phyloP scores from a whole-genome alignment of 2,888 invertebrate species.

The Caenorhabditis sp. region DNA sequence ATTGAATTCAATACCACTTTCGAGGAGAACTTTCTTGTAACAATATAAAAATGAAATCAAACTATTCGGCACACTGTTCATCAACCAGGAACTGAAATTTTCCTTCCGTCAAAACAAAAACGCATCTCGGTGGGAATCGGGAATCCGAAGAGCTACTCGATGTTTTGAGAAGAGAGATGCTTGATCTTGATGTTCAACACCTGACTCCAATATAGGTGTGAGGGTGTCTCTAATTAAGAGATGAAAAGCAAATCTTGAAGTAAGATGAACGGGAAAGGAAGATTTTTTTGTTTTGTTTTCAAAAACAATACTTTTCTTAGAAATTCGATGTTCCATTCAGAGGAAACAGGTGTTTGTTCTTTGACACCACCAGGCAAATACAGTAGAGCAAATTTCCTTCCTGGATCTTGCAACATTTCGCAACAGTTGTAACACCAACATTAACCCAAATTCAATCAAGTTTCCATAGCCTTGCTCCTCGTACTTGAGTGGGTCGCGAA shows the following conservation, averaged over 20 bases:
- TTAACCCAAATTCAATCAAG: not conserved
- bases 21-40: slow-evolving; percentile 11
- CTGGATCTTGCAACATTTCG: slow-evolving; percentile 15
- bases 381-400: not conserved
- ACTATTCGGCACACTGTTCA: slow-evolving; percentile 1
- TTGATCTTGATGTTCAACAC: slow-evolving; percentile 1
- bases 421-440: not conserved
- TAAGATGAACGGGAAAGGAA: slow-evolving; percentile 3
- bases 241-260: not conserved
- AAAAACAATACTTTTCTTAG: slow-evolving; percentile 36
- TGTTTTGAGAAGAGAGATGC: not conserved
- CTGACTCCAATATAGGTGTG: slow-evolving; percentile 16
- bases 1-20: slow-evolving; percentile 18
- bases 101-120: not conserved
- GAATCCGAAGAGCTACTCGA: not conserved
- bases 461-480: not conserved
- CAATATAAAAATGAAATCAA: slow-evolving; percentile 1
- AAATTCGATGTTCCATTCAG: slow-evolving; percentile 2
- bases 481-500: not conserved
- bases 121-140: not conserved
- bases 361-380: not conserved
- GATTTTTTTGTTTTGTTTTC: slow-evolving; percentile 2
- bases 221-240: slow-evolving; percentile 37
- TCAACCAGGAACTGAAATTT: slow-evolving; percentile 25
- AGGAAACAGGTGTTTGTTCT: slow-evolving; percentile 6